Evolutionary conservation across 2,113 vertebrate genomes (phyloP).

Genomic region (Pipa parva): DNA sequence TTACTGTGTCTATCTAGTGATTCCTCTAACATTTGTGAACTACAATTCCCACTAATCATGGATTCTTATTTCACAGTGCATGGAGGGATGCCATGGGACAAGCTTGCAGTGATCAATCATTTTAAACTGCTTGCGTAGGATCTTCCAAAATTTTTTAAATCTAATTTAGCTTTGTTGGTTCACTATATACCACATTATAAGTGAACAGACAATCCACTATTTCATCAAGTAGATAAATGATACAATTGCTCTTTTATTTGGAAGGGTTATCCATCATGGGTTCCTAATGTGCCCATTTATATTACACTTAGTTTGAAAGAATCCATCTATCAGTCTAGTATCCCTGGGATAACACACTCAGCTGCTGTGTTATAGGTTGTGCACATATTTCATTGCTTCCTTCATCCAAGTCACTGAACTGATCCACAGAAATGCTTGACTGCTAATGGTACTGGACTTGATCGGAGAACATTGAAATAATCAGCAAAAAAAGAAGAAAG

Average conservation of each 20-base stretch:
- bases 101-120: no score
- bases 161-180: no score
- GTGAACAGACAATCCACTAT: background rate
- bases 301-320: constrained; percentile 1
- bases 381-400: constrained; percentile 7
- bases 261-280: background rate
- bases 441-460: constrained; percentile 10
- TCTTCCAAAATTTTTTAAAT: no score
- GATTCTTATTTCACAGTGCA: no score
- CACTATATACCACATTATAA: background rate
- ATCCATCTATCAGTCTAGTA: constrained; percentile 7
- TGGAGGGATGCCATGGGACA: no score
- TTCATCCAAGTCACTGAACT: constrained; percentile 12
- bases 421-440: constrained; percentile 1
- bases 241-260: background rate
- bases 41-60: no score
- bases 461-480: constrained; percentile 3
- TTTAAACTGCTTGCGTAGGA: no score
- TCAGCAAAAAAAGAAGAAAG: constrained; percentile 5
- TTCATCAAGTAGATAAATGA: constrained; percentile 8
- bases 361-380: background rate
- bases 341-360: constrained; percentile 12
- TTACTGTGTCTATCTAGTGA: no score
- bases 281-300: background rate
- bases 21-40: no score